Percentiles rank a stretch among this genome's conserved stretches.
phyloP scores from a whole-genome alignment of 2,113 vertebrate genomes.

The Hydrolagus affinis region DNA sequence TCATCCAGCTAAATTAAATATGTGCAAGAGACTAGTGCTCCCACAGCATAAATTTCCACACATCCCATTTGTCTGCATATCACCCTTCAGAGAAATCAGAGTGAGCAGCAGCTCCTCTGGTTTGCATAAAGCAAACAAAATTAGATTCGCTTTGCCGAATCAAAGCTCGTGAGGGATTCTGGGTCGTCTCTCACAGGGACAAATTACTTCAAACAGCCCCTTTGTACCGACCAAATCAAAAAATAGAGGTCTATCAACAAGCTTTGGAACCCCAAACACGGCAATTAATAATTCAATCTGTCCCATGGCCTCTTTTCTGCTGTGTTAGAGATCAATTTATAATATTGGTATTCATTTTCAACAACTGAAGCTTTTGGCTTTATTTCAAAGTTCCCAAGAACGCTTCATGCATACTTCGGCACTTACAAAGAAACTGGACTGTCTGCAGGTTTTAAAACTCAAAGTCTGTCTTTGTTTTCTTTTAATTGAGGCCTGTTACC shows the following conservation, averaged over 20 bases:
- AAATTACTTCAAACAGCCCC: slow-evolving; percentile 99
- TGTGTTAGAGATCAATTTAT: slow-evolving; percentile 68
- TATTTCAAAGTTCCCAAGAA: background rate
- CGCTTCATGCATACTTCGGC: background rate
- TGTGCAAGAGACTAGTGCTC: slow-evolving; percentile 80
- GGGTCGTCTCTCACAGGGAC: slow-evolving; percentile 90
- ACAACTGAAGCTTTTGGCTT: slow-evolving; percentile 22
- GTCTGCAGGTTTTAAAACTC: background rate
- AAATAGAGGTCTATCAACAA: slow-evolving; percentile 92
- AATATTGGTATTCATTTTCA: slow-evolving; percentile 54
- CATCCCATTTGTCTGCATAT: slow-evolving; percentile 86
- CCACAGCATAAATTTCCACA: slow-evolving; percentile 79
- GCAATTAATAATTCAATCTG: slow-evolving; percentile 98
- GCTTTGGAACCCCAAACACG: slow-evolving; percentile 90
- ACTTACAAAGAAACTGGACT: background rate
- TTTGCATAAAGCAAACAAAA: slow-evolving; percentile 99
- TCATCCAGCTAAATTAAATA: slow-evolving; percentile 78
- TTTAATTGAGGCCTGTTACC: too few species aligned
- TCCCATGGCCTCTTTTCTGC: slow-evolving; percentile 78
- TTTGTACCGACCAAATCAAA: slow-evolving; percentile 98
- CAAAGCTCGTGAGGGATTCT: slow-evolving; percentile 97
- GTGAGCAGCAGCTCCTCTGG: slow-evolving; percentile 88
- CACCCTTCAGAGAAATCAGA: slow-evolving; percentile 94
- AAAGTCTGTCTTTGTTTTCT: background rate
- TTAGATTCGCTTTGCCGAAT: slow-evolving; percentile 99